Evolutionary conservation across 1,140 invertebrate species (phyloP), one percentile per base, ranked within the genome.

Genomic region (Solen grandis): DNA sequence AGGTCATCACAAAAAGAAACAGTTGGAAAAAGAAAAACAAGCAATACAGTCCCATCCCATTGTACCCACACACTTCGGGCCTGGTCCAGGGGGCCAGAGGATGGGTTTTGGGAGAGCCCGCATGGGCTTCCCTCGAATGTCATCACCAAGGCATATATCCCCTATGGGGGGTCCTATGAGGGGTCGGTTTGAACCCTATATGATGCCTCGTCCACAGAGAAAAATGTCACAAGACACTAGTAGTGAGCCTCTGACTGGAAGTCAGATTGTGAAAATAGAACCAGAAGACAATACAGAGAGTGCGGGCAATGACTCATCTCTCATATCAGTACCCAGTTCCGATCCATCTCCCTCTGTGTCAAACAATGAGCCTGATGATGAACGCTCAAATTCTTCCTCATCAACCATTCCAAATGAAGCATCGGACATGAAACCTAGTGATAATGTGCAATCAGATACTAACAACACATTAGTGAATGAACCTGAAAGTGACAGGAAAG

Each of bases 361-460:
- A n/a, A n/a, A n/a, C n/a, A n/a, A n/a, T n/a, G n/a, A n/a, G n/a
- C n/a, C n/a, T n/a, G n/a, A n/a, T n/a, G n/a, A n/a, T n/a, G n/a
- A n/a, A n/a, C n/a, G n/a, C n/a, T 66, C 74, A 76, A 55, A 65
- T 33, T 76, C 74, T 16, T 76, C 74, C 1, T 54, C 74, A 8
- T 65, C 62, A 25, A 55, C 50, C 74, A 76, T 63, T 66, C 60
- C 59, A 2, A 66, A 31, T 10, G 59, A 76, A 55, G n/a, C n/a
- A n/a, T n/a, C n/a, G n/a, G n/a, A n/a, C n/a, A n/a, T n/a, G n/a
- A n/a, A n/a, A n/a, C n/a, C n/a, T n/a, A n/a, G n/a, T n/a, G n/a
- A n/a, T n/a, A n/a, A n/a, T n/a, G n/a, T n/a, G n/a, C n/a, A n/a
- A n/a, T n/a, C n/a, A n/a, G n/a, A n/a, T 19, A 46, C 8, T 46